These are phyloP conservation scores for Zoanthus sociatus DNA, from an alignment of 92 coral and sea anemone genomes.

Conservation along the genomic window DNA sequence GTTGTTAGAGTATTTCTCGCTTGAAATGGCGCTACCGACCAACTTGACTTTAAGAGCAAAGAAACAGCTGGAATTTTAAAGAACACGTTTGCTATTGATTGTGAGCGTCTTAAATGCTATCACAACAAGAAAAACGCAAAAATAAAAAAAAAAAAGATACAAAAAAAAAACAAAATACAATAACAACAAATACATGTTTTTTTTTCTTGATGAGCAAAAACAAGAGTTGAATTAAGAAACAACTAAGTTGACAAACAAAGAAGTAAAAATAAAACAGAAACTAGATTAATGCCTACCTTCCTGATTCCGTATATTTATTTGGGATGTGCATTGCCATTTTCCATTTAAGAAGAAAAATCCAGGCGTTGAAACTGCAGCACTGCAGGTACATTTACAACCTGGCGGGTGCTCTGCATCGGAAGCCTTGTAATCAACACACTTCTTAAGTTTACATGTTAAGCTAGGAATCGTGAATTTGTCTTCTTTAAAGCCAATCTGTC, in stretches of 20 bases:
- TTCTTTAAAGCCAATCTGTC: not conserved
- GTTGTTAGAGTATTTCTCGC: not conserved
- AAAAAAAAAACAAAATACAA: too few species aligned
- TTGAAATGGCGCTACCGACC: not conserved
- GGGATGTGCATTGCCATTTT: slow-evolving; percentile 9
- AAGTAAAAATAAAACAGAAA: not conserved
- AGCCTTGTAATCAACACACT: not conserved
- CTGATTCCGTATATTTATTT: not conserved
- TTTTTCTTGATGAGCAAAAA: not conserved
- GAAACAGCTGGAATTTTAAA: not conserved
- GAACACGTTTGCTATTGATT: not conserved
- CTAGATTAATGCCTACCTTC: not conserved
- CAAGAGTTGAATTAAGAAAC: not conserved
- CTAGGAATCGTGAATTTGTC: not conserved
- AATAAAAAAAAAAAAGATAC: not conserved
- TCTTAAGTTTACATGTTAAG: not conserved
- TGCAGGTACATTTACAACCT: not conserved
- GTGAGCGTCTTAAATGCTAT: not conserved
- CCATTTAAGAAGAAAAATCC: not conserved
- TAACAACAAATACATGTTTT: not conserved
- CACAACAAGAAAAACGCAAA: not conserved
- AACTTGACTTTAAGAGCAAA: not conserved
- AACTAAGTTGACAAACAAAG: not conserved
- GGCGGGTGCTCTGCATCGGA: not conserved
- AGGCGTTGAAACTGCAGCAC: not conserved